These are phyloP conservation scores for Dendrophyllia cribrosa DNA, from an alignment of 64 coral and sea anemone species.

Conservation along the genomic window DNA sequence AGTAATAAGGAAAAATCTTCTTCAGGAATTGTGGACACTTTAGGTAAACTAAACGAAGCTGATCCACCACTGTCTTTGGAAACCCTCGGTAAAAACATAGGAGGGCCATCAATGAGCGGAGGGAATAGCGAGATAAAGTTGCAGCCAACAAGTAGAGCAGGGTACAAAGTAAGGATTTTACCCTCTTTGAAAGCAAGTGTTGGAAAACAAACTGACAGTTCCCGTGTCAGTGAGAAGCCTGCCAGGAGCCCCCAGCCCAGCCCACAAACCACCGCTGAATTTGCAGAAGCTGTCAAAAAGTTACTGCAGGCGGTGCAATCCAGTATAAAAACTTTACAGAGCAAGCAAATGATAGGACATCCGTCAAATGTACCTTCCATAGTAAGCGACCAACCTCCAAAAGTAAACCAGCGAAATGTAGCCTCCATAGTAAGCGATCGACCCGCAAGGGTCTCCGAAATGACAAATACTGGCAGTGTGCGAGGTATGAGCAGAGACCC, in stretches of 20 bases:
- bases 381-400: background rate
- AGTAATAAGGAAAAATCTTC: background rate
- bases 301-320: constrained; percentile 29
- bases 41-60: constrained; percentile 59
- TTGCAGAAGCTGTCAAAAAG: constrained; percentile 45
- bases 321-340: constrained; percentile 18
- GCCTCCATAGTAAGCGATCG: background rate
- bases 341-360: constrained; percentile 25
- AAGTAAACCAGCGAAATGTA: background rate
- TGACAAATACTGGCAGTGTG: constrained; percentile 30
- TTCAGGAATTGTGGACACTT: constrained; percentile 9
- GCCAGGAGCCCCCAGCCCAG: background rate
- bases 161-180: constrained; percentile 40
- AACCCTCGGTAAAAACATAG: background rate
- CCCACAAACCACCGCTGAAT: constrained; percentile 8
- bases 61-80: constrained; percentile 22
- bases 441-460: background rate
- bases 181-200: constrained; percentile 25
- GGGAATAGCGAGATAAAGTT: background rate
- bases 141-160: background rate
- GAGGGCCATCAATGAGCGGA: background rate
- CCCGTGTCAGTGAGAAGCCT: background rate
- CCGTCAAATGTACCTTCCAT: background rate
- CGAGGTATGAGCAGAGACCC: constrained; percentile 3
- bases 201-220: background rate